phyloP scores from a whole-genome alignment of 2,888 invertebrate species.

The Xestia sexstrigata region DNA sequence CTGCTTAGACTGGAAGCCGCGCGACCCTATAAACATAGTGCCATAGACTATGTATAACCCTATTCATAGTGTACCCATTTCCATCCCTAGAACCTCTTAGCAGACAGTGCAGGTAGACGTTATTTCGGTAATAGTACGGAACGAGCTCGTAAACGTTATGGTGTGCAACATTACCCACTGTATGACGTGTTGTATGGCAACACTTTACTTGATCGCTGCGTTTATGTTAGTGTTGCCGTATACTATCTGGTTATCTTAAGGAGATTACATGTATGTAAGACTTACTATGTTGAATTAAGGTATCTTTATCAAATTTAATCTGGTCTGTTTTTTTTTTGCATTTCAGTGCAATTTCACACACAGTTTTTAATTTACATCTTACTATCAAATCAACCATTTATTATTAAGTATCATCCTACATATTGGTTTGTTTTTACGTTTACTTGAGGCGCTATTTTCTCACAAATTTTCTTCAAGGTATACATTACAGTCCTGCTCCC shows the following conservation, averaged over 20 bases:
- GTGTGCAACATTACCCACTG: constrained; percentile 17
- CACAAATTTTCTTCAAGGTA: no score
- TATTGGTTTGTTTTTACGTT: no score
- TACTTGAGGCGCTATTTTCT: no score
- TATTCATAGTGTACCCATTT: background rate
- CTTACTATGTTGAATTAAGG: background rate
- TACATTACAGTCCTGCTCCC: no score
- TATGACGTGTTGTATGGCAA: constrained; percentile 36
- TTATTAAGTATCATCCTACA: no score
- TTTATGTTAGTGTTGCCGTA: constrained; percentile 35
- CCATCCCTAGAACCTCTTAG: constrained; percentile 2
- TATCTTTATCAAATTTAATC: no score
- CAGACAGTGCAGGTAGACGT: constrained; percentile 11
- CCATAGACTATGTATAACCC: background rate
- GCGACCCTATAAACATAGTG: background rate
- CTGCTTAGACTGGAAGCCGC: no score
- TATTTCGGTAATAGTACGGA: constrained; percentile 22
- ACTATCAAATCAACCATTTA: no score
- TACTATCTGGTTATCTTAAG: background rate
- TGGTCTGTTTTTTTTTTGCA: no score
- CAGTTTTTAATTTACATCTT: no score
- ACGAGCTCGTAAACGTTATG: constrained; percentile 37
- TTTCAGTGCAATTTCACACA: no score
- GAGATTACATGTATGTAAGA: background rate
- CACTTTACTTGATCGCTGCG: constrained; percentile 43